Percentiles rank a stretch among this genome's conserved stretches.
Conservation (phyloP, 1,140 invertebrate genomes). For the Zaprionus ghesquierei region DNA sequence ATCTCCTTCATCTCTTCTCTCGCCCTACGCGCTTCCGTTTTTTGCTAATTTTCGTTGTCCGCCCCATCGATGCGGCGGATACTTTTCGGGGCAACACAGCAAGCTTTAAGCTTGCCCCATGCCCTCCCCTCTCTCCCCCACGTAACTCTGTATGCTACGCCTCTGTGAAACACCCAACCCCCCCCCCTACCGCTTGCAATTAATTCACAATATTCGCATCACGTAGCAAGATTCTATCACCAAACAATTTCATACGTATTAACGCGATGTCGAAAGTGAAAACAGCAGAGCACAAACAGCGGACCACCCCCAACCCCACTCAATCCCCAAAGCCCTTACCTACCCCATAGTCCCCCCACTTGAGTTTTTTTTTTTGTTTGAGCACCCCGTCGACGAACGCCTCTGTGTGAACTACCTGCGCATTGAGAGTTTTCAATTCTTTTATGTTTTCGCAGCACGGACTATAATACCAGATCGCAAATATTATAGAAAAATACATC, state of each 20-base stretch:
- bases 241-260: conserved; percentile 81
- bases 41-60: conserved; percentile 61
- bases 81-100: not conserved
- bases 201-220: conserved; percentile 75
- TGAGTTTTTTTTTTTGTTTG: not conserved
- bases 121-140: not conserved
- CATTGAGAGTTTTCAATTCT: conserved; percentile 4
- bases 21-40: conserved; percentile 24
- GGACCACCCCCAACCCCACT: not conserved
- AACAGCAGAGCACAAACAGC: conserved; percentile 39
- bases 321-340: not conserved
- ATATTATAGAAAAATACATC: too few relatives aligned
- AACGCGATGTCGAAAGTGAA: conserved; percentile 75
- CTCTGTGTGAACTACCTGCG: not conserved
- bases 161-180: too few relatives aligned
- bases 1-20: not conserved
- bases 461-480: too few relatives aligned
- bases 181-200: conserved; percentile 58
- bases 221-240: conserved; percentile 73
- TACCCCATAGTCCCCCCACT: not conserved
- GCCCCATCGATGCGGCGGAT: conserved; percentile 15
- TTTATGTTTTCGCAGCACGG: not conserved
- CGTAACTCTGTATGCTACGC: not conserved
- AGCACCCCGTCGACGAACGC: not conserved
- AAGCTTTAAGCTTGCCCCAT: conserved; percentile 12